These are phyloP conservation scores for Turritopsis dohrnii DNA, from an alignment of 30 jellyfish, hydroid and myxozoan genomes.

Conservation along the genomic window DNA sequence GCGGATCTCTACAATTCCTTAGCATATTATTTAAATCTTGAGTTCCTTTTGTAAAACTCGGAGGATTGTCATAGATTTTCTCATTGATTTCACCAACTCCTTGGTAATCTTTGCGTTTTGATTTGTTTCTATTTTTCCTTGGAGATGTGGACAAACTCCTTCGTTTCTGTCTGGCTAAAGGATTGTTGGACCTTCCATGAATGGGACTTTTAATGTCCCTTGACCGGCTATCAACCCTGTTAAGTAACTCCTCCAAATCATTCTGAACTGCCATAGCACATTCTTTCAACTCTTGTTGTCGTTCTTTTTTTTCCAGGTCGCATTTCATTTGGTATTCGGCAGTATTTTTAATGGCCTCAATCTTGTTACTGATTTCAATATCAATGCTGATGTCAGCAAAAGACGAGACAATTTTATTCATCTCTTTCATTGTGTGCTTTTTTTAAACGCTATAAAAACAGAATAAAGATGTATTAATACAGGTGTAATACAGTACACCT, in stretches of 20 bases:
- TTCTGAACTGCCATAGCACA: not conserved
- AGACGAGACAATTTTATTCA: not conserved
- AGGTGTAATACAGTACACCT: too few relatives aligned
- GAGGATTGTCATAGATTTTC: not conserved
- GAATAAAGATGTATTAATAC: too few relatives aligned
- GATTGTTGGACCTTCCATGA: too few relatives aligned
- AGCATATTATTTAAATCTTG: not conserved
- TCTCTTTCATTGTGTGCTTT: not conserved
- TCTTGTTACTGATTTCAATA: not conserved
- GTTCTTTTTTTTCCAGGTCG: not conserved
- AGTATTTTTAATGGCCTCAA: not conserved
- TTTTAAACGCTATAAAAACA: not conserved
- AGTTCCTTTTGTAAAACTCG: not conserved
- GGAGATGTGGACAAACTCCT: not conserved
- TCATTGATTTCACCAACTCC: not conserved
- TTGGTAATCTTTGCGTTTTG: not conserved
- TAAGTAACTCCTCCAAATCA: not conserved
- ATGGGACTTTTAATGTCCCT: too few relatives aligned
- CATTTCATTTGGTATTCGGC: not conserved
- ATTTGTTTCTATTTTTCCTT: not conserved
- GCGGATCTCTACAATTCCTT: not conserved
- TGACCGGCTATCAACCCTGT: not conserved
- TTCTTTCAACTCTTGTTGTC: not conserved
- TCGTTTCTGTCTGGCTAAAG: not conserved
- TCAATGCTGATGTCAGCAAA: not conserved